Base-by-base conservation (phyloP, 2,797 vertebrate genomes). In the Taeniopygia guttata region DNA sequence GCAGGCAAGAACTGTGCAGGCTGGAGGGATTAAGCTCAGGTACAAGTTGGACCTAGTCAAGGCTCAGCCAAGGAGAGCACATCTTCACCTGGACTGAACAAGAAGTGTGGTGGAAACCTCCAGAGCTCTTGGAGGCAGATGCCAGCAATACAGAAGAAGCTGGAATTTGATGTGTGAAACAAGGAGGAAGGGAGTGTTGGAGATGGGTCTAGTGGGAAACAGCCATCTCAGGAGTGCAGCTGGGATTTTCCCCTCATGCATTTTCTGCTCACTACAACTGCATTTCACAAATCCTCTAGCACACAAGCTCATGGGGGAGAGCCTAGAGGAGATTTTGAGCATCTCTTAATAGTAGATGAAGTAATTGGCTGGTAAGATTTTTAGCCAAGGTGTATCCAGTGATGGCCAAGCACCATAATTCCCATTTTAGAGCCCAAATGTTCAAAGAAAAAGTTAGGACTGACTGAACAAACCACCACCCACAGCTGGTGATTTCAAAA, bases 171-270 rank as follows among this genome's bases (percentile, higher is more conserved):
- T 26, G 22, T 29, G 58, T 51, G 51, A 56, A 51, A 40, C 9
- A 64, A 51, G 25, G 29, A 91, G 29, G 51, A 77, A 74, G 16
- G 5, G 10, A 64, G 10, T 45, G 4, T 14, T 81, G 73, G 20
- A 85, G 11, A 48, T 29, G 45, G 22, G 17, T 54, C 23, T 43
- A 20, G 4, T 58, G 56, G 20, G 27, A 87, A 89, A 43, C 16
- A 70, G 12, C 55, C 30, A 7, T 40, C 22, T 54, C 52, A 46
- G 43, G 11, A n/a, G 2, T 7, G 14, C 43, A 63, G 26, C 34
- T 87, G 54, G 32, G 42, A 58, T 80, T 83, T 70, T 8, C 2
- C 4, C 14, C 42, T 58, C 0, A 0, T 34, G 45, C 14, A 11
- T 64, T 67, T 79, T 90, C 67, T 69, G 10, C 14, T 52, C 45